Evolutionary conservation across 1,140 invertebrate genomes (phyloP), one percentile per base, ranked within the genome.

Genomic region (Papilio xuthus): DNA sequence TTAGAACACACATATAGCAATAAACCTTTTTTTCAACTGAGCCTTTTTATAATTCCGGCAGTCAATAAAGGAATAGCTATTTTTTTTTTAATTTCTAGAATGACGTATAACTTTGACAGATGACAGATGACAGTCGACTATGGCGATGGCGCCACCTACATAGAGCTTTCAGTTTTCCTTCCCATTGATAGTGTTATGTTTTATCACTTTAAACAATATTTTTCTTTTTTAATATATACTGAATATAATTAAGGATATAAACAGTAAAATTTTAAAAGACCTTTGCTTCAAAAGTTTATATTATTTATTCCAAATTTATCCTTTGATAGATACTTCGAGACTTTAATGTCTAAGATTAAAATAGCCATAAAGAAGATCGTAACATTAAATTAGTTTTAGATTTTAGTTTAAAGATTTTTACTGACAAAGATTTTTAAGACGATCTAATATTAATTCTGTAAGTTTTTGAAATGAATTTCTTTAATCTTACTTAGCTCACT

Each of bases 281-380:
- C 20, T 60, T 60, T 60, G 8, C 53, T 4, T 20, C 53, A 23
- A 23, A 60, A 60, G 20, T 23, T 50, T 0, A n/a, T 50, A 60
- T 26, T 60, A 53, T 53, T 15, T 23, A 3, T 60, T 1, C 26
- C 20, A 60, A 60, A 60, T 7, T 53, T 20, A 60, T 60, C 53
- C 53, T 60, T 60, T 60, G 18, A n/a, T 53, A 13, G 53, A 60
- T 60, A 10, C n/a, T 60, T 60, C 20, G 20, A 60, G 20, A 60
- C 20, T 60, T 60, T 60, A 23, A 26, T 60, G 12, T 60, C 20
- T 26, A 60, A 60, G 20, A 60, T 60, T 60, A 60, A 60, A 60
- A 23, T 60, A n/a, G 53, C 20, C 23, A 20, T 60, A 12, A 60
- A 60, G 20, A 12, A 23, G 8, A 10, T 60, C 53, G 20, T 60